Conservation (phyloP, 2,888 invertebrate genomes). For the Trachelus iudaicus region DNA sequence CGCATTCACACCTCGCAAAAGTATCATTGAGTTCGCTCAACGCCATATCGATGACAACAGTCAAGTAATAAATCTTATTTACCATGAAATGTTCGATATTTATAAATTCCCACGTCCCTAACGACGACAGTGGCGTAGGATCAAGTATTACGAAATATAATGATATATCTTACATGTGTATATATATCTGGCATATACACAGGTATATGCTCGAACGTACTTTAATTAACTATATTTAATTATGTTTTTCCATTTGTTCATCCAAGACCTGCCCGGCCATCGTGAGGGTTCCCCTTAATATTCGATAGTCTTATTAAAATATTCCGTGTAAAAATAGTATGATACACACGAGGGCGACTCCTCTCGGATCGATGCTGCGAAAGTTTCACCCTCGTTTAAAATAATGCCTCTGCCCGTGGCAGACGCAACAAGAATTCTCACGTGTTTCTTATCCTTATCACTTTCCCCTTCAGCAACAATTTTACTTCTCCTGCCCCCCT, state of each 20-base stretch:
- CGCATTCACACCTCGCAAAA: slow-evolving; percentile 14
- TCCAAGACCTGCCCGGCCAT: background rate
- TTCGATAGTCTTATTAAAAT: slow-evolving; percentile 49
- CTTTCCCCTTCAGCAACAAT: background rate
- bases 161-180: background rate
- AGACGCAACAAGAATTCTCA: background rate
- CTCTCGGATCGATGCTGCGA: slow-evolving; percentile 3
- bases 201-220: background rate
- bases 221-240: slow-evolving; percentile 1
- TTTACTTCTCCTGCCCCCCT: background rate
- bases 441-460: background rate
- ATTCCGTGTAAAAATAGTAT: slow-evolving; percentile 63
- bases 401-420: slow-evolving; percentile 5
- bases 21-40: background rate
- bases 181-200: background rate
- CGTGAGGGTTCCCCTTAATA: background rate
- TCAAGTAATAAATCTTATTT: slow-evolving; percentile 31
- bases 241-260: background rate
- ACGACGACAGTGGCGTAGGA: background rate
- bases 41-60: background rate
- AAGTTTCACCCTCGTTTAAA: slow-evolving; percentile 3
- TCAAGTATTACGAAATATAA: background rate
- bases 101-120: slow-evolving; percentile 10
- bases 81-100: slow-evolving; percentile 28
- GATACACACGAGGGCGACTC: slow-evolving; percentile 30